Conservation (phyloP, 2,113 vertebrate species). For the Eclectus roratus region DNA sequence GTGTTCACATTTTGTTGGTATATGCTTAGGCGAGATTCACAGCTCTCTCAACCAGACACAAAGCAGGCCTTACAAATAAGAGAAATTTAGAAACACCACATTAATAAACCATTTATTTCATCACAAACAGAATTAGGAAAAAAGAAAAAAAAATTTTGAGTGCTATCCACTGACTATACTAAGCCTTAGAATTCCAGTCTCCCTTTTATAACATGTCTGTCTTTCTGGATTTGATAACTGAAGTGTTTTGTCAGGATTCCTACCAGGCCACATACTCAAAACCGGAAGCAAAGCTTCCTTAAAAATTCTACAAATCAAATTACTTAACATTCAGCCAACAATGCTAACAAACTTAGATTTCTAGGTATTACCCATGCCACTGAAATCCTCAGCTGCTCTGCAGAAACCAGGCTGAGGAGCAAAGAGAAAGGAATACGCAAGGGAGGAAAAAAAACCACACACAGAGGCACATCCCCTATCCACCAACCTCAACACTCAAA, state of each 20-base stretch:
- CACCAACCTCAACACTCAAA: neutral
- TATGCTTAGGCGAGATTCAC: neutral
- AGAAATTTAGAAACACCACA: neutral
- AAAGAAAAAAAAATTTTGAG: neutral
- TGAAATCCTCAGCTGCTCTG: neutral
- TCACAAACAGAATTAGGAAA: neutral
- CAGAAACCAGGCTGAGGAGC: neutral
- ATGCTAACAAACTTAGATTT: neutral
- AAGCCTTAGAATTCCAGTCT: neutral
- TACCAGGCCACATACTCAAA: slow-evolving; percentile 25
- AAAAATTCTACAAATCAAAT: slow-evolving; percentile 30
- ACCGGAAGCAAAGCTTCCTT: slow-evolving; percentile 30
- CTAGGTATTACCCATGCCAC: neutral
- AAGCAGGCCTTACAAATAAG: neutral
- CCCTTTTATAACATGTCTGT: neutral
- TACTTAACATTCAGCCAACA: slow-evolving; percentile 1
- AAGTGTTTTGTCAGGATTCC: slow-evolving; percentile 9
- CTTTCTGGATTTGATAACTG: neutral
- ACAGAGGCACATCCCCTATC: neutral
- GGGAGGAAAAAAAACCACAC: neutral
- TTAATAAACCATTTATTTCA: neutral
- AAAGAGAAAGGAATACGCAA: neutral
- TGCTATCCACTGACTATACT: neutral
- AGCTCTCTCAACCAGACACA: neutral
- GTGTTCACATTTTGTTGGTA: neutral